Evolutionary conservation across 2,888 invertebrate genomes (phyloP), one percentile per base, ranked within the genome.

Genomic region (Iselma pallidipennis): DNA sequence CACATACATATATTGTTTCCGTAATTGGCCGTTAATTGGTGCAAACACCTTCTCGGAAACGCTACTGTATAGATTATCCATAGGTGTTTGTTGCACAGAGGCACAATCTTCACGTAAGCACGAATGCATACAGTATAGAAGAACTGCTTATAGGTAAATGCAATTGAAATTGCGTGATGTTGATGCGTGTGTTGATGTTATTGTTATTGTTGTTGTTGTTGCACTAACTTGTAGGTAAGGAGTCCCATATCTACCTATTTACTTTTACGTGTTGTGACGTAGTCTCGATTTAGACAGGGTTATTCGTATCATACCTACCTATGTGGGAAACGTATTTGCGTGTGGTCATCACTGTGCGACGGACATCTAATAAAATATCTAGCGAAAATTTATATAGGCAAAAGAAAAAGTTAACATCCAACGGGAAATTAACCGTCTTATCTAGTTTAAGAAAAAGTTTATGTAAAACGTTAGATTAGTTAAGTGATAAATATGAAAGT

Each of bases 21-120:
- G 66, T 74, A 74, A 74, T 74, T 74, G 70, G 57, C 54, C 59
- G 66, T 65, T 74, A 74, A 74, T 74, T 72, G 70, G 68, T 67
- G 61, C 61, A 64, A 72, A 71, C 68, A 72, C 67, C 67, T 57
- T 68, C 68, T 68, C 70, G 67, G 67, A 70, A 69, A 31, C 52
- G 66, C 65, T 23, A 37, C 12, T 23, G n/a, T n/a, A n/a, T n/a
- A n/a, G n/a, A n/a, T n/a, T n/a, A n/a, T n/a, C n/a, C 4, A 31
- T n/a, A 31, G 12, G 12, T 31, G 10, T 9, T 31, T 45, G 1
- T 45, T 45, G 12, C 7, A 31, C 23, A 23, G 10, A n/a, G n/a
- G n/a, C n/a, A 23, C 21, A 53, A 69, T 68, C 69, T 66, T 66
- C 71, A 71, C 70, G 65, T 68, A 67, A 69, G 62, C 65, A 63